Conservation (phyloP, 2,797 vertebrate genomes). For the Carapus acus region DNA sequence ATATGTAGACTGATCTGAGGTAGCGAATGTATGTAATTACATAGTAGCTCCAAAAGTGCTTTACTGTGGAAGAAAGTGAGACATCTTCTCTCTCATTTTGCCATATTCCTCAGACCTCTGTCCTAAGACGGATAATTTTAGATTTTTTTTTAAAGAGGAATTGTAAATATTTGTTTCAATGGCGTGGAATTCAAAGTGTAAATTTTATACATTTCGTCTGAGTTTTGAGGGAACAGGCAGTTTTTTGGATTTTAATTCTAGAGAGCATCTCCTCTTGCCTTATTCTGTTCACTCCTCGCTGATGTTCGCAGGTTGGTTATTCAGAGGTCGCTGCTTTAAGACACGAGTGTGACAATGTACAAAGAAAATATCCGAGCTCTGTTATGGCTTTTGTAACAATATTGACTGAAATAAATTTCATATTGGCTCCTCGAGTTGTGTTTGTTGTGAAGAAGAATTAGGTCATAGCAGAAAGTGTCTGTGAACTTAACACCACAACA, state of each 20-base stretch:
- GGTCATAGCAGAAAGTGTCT: too few relatives aligned
- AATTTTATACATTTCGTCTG: constrained; percentile 61
- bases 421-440: constrained; percentile 42
- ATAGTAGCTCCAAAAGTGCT: constrained; percentile 60
- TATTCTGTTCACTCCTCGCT: constrained; percentile 49
- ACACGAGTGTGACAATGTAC: constrained; percentile 41
- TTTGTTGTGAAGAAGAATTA: constrained; percentile 5
- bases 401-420: constrained; percentile 69
- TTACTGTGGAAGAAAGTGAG: constrained; percentile 45
- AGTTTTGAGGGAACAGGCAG: constrained; percentile 41
- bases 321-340: constrained; percentile 31
- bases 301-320: constrained; percentile 38
- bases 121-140: too few relatives aligned
- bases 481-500: too few relatives aligned
- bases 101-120: constrained; percentile 46
- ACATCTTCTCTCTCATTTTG: constrained; percentile 37
- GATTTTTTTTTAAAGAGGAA: too few relatives aligned
- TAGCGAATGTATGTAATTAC: constrained; percentile 39
- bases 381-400: constrained; percentile 46
- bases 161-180: constrained; percentile 69
- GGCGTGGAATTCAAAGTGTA: constrained; percentile 57
- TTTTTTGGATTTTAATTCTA: constrained; percentile 48
- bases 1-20: constrained; percentile 31
- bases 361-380: constrained; percentile 44
- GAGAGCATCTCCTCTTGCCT: constrained; percentile 57